Evolutionary conservation across 2,797 vertebrate genomes (phyloP), one percentile per base, ranked within the genome.

Genomic region (Parauchenoglanis ngamensis): DNA sequence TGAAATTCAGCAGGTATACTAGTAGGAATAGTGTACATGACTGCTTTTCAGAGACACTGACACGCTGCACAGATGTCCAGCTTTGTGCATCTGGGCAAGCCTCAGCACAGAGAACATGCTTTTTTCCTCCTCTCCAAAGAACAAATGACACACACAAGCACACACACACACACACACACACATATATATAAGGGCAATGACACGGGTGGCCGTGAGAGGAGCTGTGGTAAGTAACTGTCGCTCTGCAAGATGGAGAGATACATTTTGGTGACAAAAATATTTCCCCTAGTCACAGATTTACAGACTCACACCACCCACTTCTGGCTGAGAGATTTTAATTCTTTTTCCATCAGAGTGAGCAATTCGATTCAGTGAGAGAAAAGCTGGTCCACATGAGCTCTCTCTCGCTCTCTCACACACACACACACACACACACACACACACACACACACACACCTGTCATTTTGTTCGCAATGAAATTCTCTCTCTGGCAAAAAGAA

Each of bases 301-400:
- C 82, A 85, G 86, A 91, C 79, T 87, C 44, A 25, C 70, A 67
- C 87, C 88, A 87, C 87, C 86, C 87, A 86, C 88, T 88, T 90
- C 89, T 88, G 86, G 15, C 54, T 21, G 78, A 86, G 87, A 85
- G 83, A 83, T 90, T 90, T 92, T 90, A 92, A 91, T 90, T 87
- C 76, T 86, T 90, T 92, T 91, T 91, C 89, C 84, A 88, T 91
- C 86, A 89, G 88, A 90, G 72, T 82, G 88, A 89, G 68, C 88
- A 73, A 73, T 85, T 90, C 88, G 87, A 87, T 86, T 67, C 87
- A 85, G 86, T 65, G 78, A 87, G 83, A 84, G 73, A 79, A 65
- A 79, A 54, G 28, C 65, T 84, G 82, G 82, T 65, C 15, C 83
- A 87, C 19, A 63, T 49, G 49, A 40, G 40, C 49, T 49, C 49